These are phyloP conservation scores for Parelbella ahira DNA, from an alignment of 2,888 invertebrate genomes.

Conservation along the genomic window DNA sequence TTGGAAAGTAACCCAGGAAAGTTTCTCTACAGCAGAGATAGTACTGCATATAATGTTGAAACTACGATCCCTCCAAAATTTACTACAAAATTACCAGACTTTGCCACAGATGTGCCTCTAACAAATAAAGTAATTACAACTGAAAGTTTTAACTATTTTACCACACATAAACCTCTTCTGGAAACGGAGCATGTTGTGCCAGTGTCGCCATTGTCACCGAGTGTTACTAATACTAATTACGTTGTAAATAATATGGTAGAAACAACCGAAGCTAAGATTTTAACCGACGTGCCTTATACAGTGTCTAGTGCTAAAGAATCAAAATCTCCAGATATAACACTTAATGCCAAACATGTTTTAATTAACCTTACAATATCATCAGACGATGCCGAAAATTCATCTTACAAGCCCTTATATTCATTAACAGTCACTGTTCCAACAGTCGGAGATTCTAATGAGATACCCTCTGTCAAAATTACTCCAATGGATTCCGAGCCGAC, in stretches of 20 bases:
- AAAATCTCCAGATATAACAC: constrained; percentile 48
- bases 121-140: constrained; percentile 36
- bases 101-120: constrained; percentile 34
- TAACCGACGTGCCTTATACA: constrained; percentile 38
- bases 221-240: constrained; percentile 48
- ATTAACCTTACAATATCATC: constrained; percentile 91
- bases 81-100: constrained; percentile 28
- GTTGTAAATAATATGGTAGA: constrained; percentile 38
- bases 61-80: constrained; percentile 33
- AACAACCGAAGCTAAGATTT: constrained; percentile 33
- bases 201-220: constrained; percentile 42
- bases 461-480: constrained; percentile 79
- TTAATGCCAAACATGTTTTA: constrained; percentile 83
- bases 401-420: constrained; percentile 85
- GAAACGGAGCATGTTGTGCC: constrained; percentile 50
- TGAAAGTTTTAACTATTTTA: constrained; percentile 37
- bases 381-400: constrained; percentile 71
- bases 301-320: constrained; percentile 49
- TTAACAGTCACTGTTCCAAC: constrained; percentile 90
- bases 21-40: constrained; percentile 55
- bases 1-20: constrained; percentile 47
- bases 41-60: constrained; percentile 29
- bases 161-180: constrained; percentile 43
- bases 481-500: constrained; percentile 68
- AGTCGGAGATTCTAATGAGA: constrained; percentile 70